phyloP scores from a whole-genome alignment of 2,113 vertebrate species.

The Semnornis frantzii region DNA sequence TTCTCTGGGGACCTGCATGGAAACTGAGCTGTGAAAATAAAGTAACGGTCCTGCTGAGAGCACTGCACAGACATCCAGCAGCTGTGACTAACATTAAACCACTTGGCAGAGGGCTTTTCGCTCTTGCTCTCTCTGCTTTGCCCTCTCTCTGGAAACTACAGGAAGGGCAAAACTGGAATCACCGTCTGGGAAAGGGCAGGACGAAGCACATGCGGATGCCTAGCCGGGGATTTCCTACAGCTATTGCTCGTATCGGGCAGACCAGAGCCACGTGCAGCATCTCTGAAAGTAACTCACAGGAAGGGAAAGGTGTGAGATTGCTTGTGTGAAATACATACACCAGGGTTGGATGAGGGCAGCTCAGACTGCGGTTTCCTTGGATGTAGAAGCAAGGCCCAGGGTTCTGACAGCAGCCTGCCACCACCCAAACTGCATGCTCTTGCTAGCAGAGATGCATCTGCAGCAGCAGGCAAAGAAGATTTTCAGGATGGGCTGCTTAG shows the following conservation, averaged over 20 bases:
- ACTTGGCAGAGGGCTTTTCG: background rate
- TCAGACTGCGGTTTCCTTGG: background rate
- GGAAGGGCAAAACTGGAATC: background rate
- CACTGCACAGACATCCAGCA: background rate
- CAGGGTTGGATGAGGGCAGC: background rate
- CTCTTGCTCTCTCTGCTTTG: background rate
- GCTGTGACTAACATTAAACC: background rate
- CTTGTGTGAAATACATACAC: slow-evolving; percentile 17
- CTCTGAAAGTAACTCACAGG: background rate
- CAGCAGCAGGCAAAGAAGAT: background rate
- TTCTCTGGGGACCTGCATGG: background rate
- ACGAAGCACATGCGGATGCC: background rate
- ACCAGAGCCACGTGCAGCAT: background rate
- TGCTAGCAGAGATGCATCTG: rapidly evolving
- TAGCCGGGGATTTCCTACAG: slow-evolving; percentile 1
- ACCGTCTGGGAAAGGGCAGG: background rate
- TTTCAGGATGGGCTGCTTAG: background rate
- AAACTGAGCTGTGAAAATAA: background rate
- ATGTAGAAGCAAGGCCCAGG: background rate
- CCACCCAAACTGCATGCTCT: background rate
- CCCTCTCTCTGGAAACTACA: background rate
- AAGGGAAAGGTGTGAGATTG: slow-evolving; percentile 21
- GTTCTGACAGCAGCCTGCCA: background rate
- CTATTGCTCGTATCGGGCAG: background rate
- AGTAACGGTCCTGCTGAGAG: background rate